Percentiles rank a stretch among this genome's conserved stretches.
phyloP scores from a whole-genome alignment of 2,797 vertebrate genomes.

The Setipinna tenuifilis region DNA sequence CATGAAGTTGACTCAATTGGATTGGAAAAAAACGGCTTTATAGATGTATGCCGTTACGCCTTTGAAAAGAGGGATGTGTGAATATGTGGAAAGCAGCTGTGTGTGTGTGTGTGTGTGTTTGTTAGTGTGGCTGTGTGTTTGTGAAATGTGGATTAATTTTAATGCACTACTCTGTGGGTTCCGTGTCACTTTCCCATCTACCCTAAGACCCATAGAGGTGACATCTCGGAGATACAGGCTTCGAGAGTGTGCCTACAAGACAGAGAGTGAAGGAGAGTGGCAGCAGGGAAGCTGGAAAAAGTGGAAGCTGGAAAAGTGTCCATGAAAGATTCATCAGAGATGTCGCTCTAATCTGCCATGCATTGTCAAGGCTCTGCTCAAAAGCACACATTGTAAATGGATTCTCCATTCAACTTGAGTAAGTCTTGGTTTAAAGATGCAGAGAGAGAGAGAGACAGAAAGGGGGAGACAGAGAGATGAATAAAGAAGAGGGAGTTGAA shows the following conservation, averaged over 20 bases:
- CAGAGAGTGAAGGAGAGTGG: neutral
- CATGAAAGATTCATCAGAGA: conserved; percentile 99
- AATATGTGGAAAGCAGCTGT: conserved; percentile 78
- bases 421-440: conserved; percentile 82
- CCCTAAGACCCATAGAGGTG: conserved; percentile 81
- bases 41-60: conserved; percentile 75
- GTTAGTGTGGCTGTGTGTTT: conserved; percentile 45
- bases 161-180: conserved; percentile 89
- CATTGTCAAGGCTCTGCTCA: conserved; percentile 98
- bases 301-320: conserved; percentile 79
- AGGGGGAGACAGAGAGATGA: neutral
- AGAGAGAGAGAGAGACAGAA: conserved; percentile 53
- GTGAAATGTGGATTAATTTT: conserved; percentile 92
- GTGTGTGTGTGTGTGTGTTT: conserved; percentile 21
- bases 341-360: conserved; percentile 97
- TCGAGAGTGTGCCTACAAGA: conserved; percentile 82
- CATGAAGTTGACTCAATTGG: conserved; percentile 72
- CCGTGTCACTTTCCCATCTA: conserved; percentile 80
- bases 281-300: conserved; percentile 62
- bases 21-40: conserved; percentile 62
- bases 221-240: conserved; percentile 89
- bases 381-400: conserved; percentile 97
- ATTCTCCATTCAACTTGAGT: conserved; percentile 93
- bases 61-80: conserved; percentile 85
- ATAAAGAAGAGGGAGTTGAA: conserved; percentile 53